These are phyloP conservation scores for Stigmatopora nigra DNA, from an alignment of 2,113 vertebrate species.

Conservation along the genomic window DNA sequence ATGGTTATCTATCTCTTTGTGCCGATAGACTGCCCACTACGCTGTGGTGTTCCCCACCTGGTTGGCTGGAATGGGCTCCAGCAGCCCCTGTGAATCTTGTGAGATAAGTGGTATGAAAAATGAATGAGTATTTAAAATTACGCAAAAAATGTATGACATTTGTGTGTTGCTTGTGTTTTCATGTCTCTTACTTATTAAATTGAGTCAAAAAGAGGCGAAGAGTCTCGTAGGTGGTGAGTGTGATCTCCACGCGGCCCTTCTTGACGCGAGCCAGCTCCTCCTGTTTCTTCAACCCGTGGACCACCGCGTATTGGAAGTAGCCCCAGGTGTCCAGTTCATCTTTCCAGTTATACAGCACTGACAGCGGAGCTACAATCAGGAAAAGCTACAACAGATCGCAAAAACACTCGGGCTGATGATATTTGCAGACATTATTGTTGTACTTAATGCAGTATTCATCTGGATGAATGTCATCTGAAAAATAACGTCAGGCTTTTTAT, in stretches of 20 bases:
- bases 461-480: not conserved
- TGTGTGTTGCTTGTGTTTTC: not conserved
- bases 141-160: not conserved
- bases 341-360: constrained; percentile 94
- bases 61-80: too few species aligned
- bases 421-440: constrained; percentile 6
- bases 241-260: constrained; percentile 83
- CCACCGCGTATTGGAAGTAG: constrained; percentile 79
- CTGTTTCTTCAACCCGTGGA: constrained; percentile 86
- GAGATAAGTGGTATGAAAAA: too few species aligned
- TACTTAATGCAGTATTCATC: constrained; percentile 11
- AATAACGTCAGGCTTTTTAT: not conserved
- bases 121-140: too few species aligned
- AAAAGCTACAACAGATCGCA: constrained; percentile 72
- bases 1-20: too few species aligned
- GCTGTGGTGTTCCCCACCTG: too few species aligned
- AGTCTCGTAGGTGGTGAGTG: constrained; percentile 87
- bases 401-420: constrained; percentile 15
- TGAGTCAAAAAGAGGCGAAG: constrained; percentile 83
- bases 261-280: constrained; percentile 78
- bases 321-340: constrained; percentile 95
- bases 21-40: not conserved
- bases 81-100: too few species aligned
- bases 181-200: constrained; percentile 78
- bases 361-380: constrained; percentile 89